Conservation (phyloP, 2,113 vertebrate genomes). For the Puffinus mauretanicus region DNA sequence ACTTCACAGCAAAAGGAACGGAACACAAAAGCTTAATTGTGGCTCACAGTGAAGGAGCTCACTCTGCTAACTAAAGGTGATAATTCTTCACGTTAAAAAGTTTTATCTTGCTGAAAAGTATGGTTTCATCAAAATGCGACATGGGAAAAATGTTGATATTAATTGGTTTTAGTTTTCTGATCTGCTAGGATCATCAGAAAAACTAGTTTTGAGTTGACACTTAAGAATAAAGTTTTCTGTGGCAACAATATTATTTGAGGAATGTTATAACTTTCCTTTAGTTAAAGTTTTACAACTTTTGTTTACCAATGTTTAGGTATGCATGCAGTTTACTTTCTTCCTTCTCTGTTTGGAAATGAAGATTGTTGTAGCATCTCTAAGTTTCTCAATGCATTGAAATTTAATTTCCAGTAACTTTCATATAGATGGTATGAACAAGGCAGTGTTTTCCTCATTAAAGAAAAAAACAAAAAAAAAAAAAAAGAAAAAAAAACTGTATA, state of each 20-base stretch:
- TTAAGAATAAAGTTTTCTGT: not conserved
- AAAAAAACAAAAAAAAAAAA: not conserved
- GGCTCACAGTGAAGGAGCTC: not conserved
- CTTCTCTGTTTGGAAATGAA: not conserved
- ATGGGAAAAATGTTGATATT: not conserved
- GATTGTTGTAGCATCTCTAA: not conserved
- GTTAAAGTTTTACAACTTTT: not conserved
- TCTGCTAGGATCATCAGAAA: not conserved
- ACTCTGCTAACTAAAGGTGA: not conserved
- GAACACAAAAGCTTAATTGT: not conserved
- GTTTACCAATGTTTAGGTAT: not conserved
- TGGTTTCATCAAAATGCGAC: not conserved
- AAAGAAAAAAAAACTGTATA: not conserved
- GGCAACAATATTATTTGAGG: not conserved
- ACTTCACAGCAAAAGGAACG: not conserved
- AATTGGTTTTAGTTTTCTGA: not conserved
- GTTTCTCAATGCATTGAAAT: not conserved
- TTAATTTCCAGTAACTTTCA: not conserved
- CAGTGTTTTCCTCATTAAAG: not conserved
- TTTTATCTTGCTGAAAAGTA: not conserved
- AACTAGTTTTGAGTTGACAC: not conserved
- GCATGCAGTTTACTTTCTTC: not conserved
- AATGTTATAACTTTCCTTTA: not conserved
- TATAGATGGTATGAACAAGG: not conserved
- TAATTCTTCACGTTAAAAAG: not conserved